Evolutionary conservation across 2,888 invertebrate species (phyloP), one percentile per base, ranked within the genome.

Genomic region (Gnatocerus cornutus): DNA sequence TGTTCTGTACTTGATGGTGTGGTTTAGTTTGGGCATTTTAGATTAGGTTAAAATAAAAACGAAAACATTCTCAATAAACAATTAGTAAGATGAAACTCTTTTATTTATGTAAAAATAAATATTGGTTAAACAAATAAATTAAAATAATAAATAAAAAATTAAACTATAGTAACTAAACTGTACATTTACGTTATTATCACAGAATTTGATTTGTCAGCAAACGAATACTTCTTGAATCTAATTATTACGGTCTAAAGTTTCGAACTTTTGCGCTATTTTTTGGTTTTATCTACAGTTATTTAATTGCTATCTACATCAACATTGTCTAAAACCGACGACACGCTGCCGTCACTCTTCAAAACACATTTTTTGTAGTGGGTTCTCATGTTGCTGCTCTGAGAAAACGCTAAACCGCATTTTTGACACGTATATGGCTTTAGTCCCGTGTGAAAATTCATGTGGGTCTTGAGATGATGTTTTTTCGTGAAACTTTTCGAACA

Each of bases 301-400:
- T 21, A 63, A n/a, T 41, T 63, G 14, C 63, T 63, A 9, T 63
- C 53, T 1, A 21, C 53, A 21, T 63, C 65, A 3, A 21, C 16
- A 27, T 63, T 63, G 21, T 63, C 52, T 12, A 45, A 9, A 41
- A 13, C 8, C 1, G 55, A 45, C 10, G 21, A n/a, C 2, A 30
- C 7, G 10, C 55, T 37, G 16, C 21, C 63, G 10, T 63, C 65
- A 46, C 29, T 53, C 72, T 81, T 84, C 39, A 83, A 73, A 37
- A 84, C 78, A 77, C 94, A 95, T 82, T 94, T 94, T 84, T 94
- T 94, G 79, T 90, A 89, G 81, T 95, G 94, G 0, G 94, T 95
- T 74, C 94, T 88, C 94, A 94, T 95, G 80, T 95, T 95, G 76
- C 93, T 93, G 52, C 93, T 93, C 83, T 94, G 94, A 0, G 94